phyloP scores from a whole-genome alignment of 2,888 invertebrate genomes.

The Clanis bilineata region DNA sequence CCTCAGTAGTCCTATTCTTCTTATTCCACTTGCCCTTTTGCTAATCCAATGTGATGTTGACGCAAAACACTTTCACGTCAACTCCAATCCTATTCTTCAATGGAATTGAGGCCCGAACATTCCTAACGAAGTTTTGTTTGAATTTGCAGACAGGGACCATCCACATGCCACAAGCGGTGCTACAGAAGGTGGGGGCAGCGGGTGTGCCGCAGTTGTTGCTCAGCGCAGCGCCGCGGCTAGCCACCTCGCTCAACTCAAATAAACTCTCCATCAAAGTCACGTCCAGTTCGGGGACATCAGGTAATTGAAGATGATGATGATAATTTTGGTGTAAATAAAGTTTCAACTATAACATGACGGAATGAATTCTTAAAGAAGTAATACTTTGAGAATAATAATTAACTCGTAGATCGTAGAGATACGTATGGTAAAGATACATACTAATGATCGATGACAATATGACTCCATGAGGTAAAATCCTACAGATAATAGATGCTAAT shows the following conservation, averaged over 20 bases:
- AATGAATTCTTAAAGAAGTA: neutral
- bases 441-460: too few species aligned
- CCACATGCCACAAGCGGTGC: constrained; percentile 80
- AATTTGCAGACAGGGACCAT: constrained; percentile 81
- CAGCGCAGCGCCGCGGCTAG: constrained; percentile 71
- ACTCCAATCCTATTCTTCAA: too few species aligned
- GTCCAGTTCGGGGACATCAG: constrained; percentile 71
- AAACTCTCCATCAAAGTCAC: constrained; percentile 88
- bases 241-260: constrained; percentile 67
- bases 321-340: neutral
- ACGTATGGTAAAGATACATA: too few species aligned
- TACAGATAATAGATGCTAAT: too few species aligned
- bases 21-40: too few species aligned
- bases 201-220: constrained; percentile 72
- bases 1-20: too few species aligned
- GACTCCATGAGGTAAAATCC: too few species aligned
- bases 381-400: too few species aligned
- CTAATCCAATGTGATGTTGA: too few species aligned
- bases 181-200: constrained; percentile 75
- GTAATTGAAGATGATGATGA: constrained; percentile 41
- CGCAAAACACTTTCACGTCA: too few species aligned
- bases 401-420: too few species aligned
- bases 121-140: neutral
- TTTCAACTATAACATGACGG: neutral
- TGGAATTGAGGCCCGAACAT: too few species aligned